These are phyloP conservation scores for Dryadula phaetusa DNA, from an alignment of 2,888 invertebrate genomes.

Conservation along the genomic window DNA sequence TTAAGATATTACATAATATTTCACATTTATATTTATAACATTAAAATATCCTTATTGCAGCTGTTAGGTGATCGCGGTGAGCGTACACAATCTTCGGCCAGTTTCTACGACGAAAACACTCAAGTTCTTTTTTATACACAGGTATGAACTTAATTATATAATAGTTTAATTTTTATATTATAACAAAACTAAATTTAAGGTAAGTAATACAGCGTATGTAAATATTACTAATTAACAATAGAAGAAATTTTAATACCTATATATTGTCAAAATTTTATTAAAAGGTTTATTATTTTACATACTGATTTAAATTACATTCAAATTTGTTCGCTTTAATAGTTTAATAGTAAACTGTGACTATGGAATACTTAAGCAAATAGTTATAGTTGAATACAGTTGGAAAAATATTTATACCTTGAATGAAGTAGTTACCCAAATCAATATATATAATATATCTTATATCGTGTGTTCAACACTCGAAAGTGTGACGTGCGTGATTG, in stretches of 20 bases:
- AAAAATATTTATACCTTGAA: background rate
- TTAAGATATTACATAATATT: background rate
- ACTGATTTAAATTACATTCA: too few relatives aligned
- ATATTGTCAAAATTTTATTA: too few relatives aligned
- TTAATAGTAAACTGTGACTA: background rate
- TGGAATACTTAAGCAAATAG: background rate
- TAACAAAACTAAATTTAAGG: background rate
- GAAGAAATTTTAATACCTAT: too few relatives aligned
- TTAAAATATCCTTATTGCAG: conserved; percentile 56
- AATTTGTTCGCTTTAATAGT: too few relatives aligned
- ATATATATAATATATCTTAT: too few relatives aligned
- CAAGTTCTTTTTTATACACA: conserved; percentile 91
- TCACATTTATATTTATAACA: conserved; percentile 6
- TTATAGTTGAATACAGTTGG: background rate
- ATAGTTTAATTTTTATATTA: background rate
- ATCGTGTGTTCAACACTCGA: background rate
- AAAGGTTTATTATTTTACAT: too few relatives aligned
- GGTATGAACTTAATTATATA: conserved; percentile 60
- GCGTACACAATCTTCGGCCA: conserved; percentile 89
- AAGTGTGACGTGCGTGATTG: background rate
- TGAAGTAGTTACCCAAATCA: background rate
- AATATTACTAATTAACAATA: too few relatives aligned
- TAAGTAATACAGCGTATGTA: too few relatives aligned
- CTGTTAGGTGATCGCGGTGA: conserved; percentile 89
- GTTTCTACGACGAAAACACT: conserved; percentile 87